Evolutionary conservation across 2,888 invertebrate species (phyloP).

Genomic region (Cecidostiba fungosa): DNA sequence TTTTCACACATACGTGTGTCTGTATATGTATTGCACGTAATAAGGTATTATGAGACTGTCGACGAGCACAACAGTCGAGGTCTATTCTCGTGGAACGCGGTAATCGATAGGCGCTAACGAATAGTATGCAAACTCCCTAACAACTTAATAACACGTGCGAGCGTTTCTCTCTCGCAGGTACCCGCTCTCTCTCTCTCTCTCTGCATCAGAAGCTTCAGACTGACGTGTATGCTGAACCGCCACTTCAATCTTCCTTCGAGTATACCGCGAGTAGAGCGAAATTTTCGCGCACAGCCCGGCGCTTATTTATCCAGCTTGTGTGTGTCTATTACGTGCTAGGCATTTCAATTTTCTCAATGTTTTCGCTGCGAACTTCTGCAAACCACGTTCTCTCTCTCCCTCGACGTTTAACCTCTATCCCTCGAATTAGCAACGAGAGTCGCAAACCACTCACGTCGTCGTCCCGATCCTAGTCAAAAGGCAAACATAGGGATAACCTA

Average conservation of each 20-base stretch:
- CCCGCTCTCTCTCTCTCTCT: too few relatives aligned
- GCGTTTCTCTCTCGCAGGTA: not conserved
- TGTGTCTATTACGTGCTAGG: not conserved
- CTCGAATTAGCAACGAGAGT: too few relatives aligned
- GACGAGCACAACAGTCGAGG: not conserved
- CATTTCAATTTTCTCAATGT: not conserved
- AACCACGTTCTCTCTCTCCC: too few relatives aligned
- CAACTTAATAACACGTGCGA: conserved; percentile 20
- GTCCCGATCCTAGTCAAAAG: too few relatives aligned
- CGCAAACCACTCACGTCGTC: too few relatives aligned
- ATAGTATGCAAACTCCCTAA: conserved; percentile 19
- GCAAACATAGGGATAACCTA: too few relatives aligned
- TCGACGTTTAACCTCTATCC: too few relatives aligned
- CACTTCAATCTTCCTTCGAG: not conserved
- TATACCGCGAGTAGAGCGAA: too few relatives aligned
- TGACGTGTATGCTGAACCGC: not conserved
- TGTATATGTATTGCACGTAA: not conserved
- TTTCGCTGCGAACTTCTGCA: not conserved
- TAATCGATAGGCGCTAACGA: not conserved
- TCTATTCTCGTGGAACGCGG: not conserved
- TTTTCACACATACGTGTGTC: not conserved
- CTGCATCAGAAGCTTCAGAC: too few relatives aligned
- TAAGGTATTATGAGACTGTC: not conserved
- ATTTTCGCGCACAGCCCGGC: not conserved
- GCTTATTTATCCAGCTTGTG: not conserved